These are phyloP conservation scores for Drosophila cognata DNA, from an alignment of 2,888 invertebrate species.

Conservation along the genomic window DNA sequence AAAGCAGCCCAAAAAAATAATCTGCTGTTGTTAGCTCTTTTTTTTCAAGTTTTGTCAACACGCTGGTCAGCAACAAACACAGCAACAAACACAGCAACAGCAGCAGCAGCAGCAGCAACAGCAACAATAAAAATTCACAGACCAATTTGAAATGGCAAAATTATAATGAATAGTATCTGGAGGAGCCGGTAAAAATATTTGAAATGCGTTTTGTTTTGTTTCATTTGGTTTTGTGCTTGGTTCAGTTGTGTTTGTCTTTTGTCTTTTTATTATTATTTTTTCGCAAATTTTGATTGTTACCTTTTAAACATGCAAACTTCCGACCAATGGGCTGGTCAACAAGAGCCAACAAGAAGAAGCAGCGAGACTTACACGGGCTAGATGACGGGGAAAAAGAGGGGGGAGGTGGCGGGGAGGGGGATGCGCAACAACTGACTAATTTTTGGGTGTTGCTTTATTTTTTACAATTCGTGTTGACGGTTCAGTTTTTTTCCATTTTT, in stretches of 20 bases:
- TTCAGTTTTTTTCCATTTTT: slow-evolving; percentile 12
- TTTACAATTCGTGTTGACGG: slow-evolving; percentile 37
- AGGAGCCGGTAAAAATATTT: slow-evolving; percentile 40
- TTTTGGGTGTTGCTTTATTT: slow-evolving; percentile 61
- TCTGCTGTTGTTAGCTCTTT: slow-evolving; percentile 14
- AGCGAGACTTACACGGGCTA: slow-evolving; percentile 7
- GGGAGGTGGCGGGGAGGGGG: background rate
- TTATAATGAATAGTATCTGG: slow-evolving; percentile 41
- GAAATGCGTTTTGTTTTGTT: slow-evolving; percentile 47
- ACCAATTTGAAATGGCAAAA: slow-evolving; percentile 41
- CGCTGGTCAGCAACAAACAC: slow-evolving; percentile 5
- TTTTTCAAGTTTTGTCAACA: slow-evolving; percentile 39
- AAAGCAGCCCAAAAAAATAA: slow-evolving; percentile 9
- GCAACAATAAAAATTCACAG: slow-evolving; percentile 10
- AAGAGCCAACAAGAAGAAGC: slow-evolving; percentile 14
- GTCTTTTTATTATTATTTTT: slow-evolving; percentile 11
- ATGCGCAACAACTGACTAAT: slow-evolving; percentile 7
- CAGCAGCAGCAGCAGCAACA: background rate
- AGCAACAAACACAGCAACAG: background rate
- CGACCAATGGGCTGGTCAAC: slow-evolving; percentile 28
- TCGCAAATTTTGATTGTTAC: slow-evolving; percentile 49
- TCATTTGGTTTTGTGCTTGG: slow-evolving; percentile 27
- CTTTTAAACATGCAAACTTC: slow-evolving; percentile 50
- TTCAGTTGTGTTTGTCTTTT: slow-evolving; percentile 14
- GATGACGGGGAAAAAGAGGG: background rate